These are phyloP conservation scores for Burhinus bistriatus DNA, from an alignment of 2,113 vertebrate genomes.

Conservation along the genomic window DNA sequence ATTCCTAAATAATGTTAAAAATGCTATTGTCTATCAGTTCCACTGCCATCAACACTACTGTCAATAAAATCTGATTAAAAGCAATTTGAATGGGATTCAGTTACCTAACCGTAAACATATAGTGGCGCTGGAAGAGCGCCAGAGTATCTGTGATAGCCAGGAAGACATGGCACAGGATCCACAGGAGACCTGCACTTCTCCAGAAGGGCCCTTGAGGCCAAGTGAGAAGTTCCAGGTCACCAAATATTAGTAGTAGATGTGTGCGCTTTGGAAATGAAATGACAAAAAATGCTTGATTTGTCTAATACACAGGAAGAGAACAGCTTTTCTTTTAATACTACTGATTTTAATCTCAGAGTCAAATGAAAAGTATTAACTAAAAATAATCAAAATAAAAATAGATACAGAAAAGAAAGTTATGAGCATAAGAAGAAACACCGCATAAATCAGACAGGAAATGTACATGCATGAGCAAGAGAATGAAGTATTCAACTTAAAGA, in stretches of 20 bases:
- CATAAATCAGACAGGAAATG: not conserved
- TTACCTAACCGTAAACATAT: not conserved
- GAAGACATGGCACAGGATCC: not conserved
- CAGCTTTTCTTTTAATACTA: not conserved
- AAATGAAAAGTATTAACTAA: not conserved
- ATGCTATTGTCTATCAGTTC: not conserved
- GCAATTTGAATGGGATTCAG: not conserved
- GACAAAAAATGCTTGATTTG: not conserved
- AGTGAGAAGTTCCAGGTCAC: not conserved
- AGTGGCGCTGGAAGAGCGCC: not conserved
- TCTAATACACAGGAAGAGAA: not conserved
- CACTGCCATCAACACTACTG: not conserved
- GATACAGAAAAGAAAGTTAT: not conserved
- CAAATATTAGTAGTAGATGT: not conserved
- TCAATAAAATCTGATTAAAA: not conserved
- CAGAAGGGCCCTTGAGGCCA: not conserved
- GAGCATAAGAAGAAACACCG: not conserved
- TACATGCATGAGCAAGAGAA: not conserved
- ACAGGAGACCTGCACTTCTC: not conserved
- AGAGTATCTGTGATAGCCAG: not conserved
- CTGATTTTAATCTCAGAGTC: not conserved
- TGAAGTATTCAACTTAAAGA: not conserved
- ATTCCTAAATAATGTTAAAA: not conserved
- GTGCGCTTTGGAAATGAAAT: not conserved
- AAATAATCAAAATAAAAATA: not conserved